Conservation (phyloP, 30 jellyfish, hydroid and myxozoan species). For the Pseudorhiza aurosa region DNA sequence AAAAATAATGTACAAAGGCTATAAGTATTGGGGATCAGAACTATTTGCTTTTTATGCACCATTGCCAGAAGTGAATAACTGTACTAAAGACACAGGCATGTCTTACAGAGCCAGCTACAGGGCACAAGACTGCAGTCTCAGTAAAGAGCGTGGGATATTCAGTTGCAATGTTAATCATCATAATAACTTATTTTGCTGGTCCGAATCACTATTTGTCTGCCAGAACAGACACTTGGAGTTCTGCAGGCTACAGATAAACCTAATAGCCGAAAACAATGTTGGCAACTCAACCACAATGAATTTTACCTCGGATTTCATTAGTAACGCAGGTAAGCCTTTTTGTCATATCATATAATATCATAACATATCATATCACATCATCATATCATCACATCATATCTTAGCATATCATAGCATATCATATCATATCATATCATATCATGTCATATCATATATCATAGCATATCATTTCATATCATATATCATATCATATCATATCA, state of each 20-base stretch:
- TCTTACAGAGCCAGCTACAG: background rate
- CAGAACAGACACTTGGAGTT: background rate
- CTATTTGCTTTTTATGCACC: background rate
- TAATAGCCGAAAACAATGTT: background rate
- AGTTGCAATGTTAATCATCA: background rate
- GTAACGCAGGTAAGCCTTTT: background rate
- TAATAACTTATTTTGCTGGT: background rate
- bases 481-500: too few species aligned
- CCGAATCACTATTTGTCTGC: slow-evolving; percentile 8
- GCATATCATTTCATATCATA: too few species aligned
- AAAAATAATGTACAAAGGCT: background rate
- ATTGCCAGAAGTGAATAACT: background rate
- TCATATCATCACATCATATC: too few species aligned
- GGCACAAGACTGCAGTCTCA: background rate
- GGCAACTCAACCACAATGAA: background rate
- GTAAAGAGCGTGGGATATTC: background rate
- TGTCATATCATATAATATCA: too few species aligned
- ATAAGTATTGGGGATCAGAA: background rate
- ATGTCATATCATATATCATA: too few species aligned
- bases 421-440: too few species aligned
- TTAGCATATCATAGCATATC: too few species aligned
- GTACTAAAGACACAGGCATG: background rate
- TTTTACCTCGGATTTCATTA: background rate
- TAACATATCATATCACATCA: too few species aligned
- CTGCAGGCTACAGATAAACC: background rate